Evolutionary conservation across 2,888 invertebrate genomes (phyloP), one percentile per base, ranked within the genome.

Genomic region (Dusona sp.): DNA sequence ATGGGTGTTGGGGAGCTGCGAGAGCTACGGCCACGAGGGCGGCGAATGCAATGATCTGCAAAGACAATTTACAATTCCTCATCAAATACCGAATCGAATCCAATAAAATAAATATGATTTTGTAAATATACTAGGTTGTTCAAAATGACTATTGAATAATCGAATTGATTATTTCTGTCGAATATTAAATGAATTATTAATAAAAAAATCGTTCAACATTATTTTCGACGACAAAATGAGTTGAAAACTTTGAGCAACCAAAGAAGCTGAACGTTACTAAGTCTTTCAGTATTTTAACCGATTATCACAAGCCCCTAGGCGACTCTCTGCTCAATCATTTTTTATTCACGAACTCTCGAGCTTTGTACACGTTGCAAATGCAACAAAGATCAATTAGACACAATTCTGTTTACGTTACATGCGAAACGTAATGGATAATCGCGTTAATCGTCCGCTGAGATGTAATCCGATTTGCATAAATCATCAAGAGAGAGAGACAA

Each of bases 21-120:
- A 90, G 78, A 19, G 89, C 91, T n/a, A 90, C 89, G 54, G 90
- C 92, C 78, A 91, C 87, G 38, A 91, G 77, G 81, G 90, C 90
- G 75, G 89, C 90, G 78, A 92, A 77, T 64, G 85, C 90, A 36
- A 78, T 45, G 64, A 78, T 67, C 77, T 78, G 77, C 13, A 22
- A 22, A 77, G 16, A 29, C 11, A 61, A 29, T 1, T 16, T 16
- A 61, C 16, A 16, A 61, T 29, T 61, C 6, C 11, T 9, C 1
- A 25, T 57, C 2, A 25, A 1, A 25, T 4, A 11, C 11, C 9
- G 9, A 11, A 11, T 25, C 13, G 3, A 57, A 57, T n/a, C n/a
- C n/a, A n/a, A n/a, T n/a, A n/a, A n/a, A n/a, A n/a, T 1, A 25
- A 57, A 57, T 57, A 48, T 19, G 48, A 48, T 25, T 11, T 57